These are phyloP conservation scores for Ptiloglossa arizonensis DNA, from an alignment of 1,140 invertebrate species.

Conservation along the genomic window DNA sequence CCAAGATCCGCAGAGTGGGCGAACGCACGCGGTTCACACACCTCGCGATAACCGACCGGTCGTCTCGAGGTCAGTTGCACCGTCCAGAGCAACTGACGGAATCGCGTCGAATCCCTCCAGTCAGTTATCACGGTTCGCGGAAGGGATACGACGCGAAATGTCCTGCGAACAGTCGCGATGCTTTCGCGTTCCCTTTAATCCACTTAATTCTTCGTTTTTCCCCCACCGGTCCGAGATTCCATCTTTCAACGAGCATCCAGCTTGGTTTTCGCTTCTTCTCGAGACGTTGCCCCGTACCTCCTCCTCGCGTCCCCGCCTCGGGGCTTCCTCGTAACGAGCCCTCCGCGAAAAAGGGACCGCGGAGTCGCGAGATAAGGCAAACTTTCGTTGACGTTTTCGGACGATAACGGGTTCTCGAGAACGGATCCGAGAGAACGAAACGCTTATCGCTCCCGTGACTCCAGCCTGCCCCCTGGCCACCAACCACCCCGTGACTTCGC, in stretches of 20 bases:
- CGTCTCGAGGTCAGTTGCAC: no score
- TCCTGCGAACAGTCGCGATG: conserved; percentile 8
- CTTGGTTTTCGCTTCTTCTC: conserved; percentile 42
- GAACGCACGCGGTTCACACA: no score
- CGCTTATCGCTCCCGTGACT: conserved; percentile 30
- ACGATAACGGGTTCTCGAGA: conserved; percentile 34
- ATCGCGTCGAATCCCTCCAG: no score
- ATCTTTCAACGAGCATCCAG: conserved; percentile 49
- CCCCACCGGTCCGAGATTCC: conserved; percentile 3
- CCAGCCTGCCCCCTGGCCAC: no score
- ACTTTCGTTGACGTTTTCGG: conserved; percentile 46
- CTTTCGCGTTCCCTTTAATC: conserved; percentile 5
- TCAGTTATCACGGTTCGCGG: no score
- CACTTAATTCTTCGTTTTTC: conserved; percentile 6
- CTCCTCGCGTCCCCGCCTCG: background rate
- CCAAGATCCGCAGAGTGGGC: no score
- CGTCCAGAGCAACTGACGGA: no score
- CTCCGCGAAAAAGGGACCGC: conserved; percentile 28
- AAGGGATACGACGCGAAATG: background rate
- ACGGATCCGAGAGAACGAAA: conserved; percentile 3
- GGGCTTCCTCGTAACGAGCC: conserved; percentile 35
- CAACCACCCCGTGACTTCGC: conserved; percentile 30
- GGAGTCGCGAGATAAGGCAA: conserved; percentile 26
- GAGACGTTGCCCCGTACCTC: conserved; percentile 2
- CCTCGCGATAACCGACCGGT: no score